Percentiles rank a stretch among this genome's conserved stretches.
These are phyloP conservation scores for Standfussiana lucernea DNA, from an alignment of 2,888 invertebrate genomes.

Conservation along the genomic window DNA sequence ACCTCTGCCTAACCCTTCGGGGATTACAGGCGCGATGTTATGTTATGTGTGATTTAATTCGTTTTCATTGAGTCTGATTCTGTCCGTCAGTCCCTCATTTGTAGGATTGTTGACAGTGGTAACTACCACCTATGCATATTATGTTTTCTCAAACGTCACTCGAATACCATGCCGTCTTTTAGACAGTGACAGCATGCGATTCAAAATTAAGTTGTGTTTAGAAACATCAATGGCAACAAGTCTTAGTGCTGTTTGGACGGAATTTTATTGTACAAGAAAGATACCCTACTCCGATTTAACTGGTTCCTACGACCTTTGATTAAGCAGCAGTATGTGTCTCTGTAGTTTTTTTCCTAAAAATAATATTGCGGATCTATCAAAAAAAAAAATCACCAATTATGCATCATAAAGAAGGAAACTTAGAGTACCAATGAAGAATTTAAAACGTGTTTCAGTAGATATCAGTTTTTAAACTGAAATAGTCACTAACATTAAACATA, in stretches of 20 bases:
- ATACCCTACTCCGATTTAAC: neutral
- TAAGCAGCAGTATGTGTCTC: neutral
- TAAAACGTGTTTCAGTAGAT: neutral
- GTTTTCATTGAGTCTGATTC: neutral
- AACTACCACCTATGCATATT: neutral
- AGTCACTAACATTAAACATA: too few relatives aligned
- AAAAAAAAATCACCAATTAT: too few relatives aligned
- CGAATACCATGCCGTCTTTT: neutral
- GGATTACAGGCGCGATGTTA: too few relatives aligned
- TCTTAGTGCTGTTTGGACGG: too few relatives aligned
- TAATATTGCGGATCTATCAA: neutral
- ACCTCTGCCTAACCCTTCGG: too few relatives aligned
- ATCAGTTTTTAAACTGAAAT: too few relatives aligned
- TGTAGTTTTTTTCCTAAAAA: neutral
- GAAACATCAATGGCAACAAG: neutral
- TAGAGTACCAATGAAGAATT: neutral
- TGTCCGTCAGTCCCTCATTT: neutral
- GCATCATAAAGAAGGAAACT: too few relatives aligned
- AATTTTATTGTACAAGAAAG: neutral
- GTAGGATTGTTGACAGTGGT: neutral
- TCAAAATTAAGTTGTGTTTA: neutral
- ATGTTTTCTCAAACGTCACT: neutral
- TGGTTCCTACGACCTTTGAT: neutral
- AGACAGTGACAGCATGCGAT: neutral
- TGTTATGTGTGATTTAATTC: constrained; percentile 5